Conservation (phyloP, 2,113 vertebrate species). For the Epinephelus cyanopodus region DNA sequence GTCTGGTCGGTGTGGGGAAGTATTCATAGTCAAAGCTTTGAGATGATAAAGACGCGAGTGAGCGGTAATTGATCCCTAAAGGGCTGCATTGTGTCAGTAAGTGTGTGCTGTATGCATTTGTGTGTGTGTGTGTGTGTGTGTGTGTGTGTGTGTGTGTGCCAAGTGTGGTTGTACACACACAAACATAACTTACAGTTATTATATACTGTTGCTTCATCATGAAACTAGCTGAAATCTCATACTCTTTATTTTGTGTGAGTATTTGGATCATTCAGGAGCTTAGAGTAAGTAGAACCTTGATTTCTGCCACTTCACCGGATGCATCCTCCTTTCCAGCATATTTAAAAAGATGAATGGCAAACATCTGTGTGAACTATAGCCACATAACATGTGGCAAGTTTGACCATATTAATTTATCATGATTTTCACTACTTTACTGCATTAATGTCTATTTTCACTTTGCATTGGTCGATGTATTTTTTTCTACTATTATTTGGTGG, state of each 20-base stretch:
- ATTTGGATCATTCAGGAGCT: not conserved
- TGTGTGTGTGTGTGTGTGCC: slow-evolving; percentile 8
- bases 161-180: slow-evolving; percentile 27
- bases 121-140: slow-evolving; percentile 11
- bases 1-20: slow-evolving; percentile 4
- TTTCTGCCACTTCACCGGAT: not conserved
- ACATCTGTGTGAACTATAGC: not conserved
- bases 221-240: not conserved
- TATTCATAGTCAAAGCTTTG: slow-evolving; percentile 62
- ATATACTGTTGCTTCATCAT: not conserved
- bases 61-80: slow-evolving; percentile 73
- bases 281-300: too few species aligned
- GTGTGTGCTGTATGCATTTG: slow-evolving; percentile 23
- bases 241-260: not conserved
- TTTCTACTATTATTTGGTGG: not conserved
- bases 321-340: not conserved
- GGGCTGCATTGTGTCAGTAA: slow-evolving; percentile 56
- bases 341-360: not conserved
- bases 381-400: not conserved
- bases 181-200: not conserved
- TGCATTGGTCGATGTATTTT: not conserved
- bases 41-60: slow-evolving; percentile 70
- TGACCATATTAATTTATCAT: not conserved
- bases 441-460: not conserved
- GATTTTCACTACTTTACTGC: not conserved